phyloP scores from a whole-genome alignment of 2,113 vertebrate genomes.

The Bambusicola thoracicus region DNA sequence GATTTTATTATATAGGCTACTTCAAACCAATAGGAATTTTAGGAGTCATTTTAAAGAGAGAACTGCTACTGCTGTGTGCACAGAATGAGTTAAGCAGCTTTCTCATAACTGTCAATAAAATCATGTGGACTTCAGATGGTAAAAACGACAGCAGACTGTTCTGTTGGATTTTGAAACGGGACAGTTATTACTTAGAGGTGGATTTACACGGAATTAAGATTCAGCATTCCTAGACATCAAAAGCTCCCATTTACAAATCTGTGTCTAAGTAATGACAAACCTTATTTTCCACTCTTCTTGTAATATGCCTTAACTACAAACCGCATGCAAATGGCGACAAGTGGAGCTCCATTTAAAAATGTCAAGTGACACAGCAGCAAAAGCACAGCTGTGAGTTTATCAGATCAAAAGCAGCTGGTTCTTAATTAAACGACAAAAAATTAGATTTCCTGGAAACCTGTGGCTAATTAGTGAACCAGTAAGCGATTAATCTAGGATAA shows the following conservation, averaged over 20 bases:
- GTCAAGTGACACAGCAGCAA: slow-evolving; percentile 66
- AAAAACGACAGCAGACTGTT: neutral
- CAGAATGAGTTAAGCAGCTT: neutral
- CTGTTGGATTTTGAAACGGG: neutral
- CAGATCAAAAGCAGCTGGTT: slow-evolving; percentile 74
- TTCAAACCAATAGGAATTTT: neutral
- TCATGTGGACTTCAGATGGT: neutral
- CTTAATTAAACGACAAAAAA: slow-evolving; percentile 74
- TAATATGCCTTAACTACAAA: slow-evolving; percentile 54
- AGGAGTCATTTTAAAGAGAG: neutral
- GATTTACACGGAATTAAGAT: slow-evolving; percentile 36
- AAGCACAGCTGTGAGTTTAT: slow-evolving; percentile 70
- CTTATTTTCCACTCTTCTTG: slow-evolving; percentile 56
- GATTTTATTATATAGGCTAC: neutral
- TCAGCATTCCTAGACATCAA: slow-evolving; percentile 52
- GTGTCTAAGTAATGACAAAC: slow-evolving; percentile 48
- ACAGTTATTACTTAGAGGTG: neutral
- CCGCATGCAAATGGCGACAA: slow-evolving; percentile 45
- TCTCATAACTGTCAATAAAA: neutral
- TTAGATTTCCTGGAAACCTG: slow-evolving; percentile 58
- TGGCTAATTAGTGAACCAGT: slow-evolving; percentile 69
- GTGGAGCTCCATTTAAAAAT: slow-evolving; percentile 62
- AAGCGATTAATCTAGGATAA: slow-evolving; percentile 69
- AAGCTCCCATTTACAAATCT: slow-evolving; percentile 45
- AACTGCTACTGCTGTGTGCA: neutral